Percentiles rank a stretch among this genome's conserved stretches.
phyloP scores from a whole-genome alignment of 2,888 invertebrate genomes.

The Rotaria macrura region DNA sequence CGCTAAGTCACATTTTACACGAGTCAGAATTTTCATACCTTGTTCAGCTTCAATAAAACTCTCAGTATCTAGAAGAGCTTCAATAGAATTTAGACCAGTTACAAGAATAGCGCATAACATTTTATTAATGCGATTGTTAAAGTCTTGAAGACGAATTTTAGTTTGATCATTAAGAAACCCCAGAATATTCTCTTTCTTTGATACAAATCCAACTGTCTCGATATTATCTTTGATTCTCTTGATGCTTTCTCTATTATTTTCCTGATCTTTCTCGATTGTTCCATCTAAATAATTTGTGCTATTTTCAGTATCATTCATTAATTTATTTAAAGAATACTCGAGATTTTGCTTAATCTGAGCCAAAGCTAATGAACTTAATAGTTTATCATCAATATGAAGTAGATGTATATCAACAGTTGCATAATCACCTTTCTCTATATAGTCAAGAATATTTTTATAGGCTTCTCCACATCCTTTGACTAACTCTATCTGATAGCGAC shows the following conservation, averaged over 20 bases:
- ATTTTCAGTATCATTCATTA: neutral
- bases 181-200: neutral
- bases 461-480: too few species aligned
- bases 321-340: neutral
- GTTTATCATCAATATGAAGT: neutral
- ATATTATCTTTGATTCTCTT: neutral
- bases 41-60: neutral
- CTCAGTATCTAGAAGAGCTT: neutral
- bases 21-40: neutral
- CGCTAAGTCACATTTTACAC: neutral
- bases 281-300: neutral
- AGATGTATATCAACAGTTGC: neutral
- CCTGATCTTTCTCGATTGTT: neutral
- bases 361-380: neutral
- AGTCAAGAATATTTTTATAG: neutral
- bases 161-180: neutral
- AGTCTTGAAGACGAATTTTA: neutral
- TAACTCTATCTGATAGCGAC: neutral
- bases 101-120: neutral
- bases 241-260: neutral
- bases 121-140: neutral
- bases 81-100: neutral
- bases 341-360: neutral
- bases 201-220: neutral
- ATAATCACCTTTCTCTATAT: neutral